Percentiles rank a stretch among this genome's conserved stretches.
Evolutionary conservation across 2,888 invertebrate genomes (phyloP).

Genomic region (Stenichneumon culpator): DNA sequence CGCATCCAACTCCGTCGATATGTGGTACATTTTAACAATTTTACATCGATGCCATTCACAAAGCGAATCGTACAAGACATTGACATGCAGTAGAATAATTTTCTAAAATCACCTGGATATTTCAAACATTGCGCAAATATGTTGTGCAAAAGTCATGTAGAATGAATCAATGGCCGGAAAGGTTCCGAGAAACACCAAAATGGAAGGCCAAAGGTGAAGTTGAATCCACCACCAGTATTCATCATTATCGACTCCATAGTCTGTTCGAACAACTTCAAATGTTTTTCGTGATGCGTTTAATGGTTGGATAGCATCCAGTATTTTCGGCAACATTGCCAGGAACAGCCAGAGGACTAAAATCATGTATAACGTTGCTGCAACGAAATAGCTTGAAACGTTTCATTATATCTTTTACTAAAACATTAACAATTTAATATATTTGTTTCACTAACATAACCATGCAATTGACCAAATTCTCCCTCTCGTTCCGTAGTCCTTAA

Average conservation of each 20-base stretch:
- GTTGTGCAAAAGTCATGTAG: conserved; percentile 3
- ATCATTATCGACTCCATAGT: conserved; percentile 8
- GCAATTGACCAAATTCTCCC: neutral
- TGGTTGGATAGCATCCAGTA: neutral
- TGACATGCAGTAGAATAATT: neutral
- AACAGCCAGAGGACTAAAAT: neutral
- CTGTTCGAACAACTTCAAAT: neutral
- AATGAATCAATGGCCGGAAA: neutral
- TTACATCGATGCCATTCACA: neutral
- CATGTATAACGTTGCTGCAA: neutral
- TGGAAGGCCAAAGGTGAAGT: neutral
- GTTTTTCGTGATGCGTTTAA: neutral
- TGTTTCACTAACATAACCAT: neutral
- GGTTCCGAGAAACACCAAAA: neutral
- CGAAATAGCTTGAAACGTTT: neutral
- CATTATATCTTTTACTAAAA: neutral
- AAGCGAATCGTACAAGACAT: neutral
- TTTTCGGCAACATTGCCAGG: neutral
- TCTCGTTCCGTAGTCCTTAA: neutral
- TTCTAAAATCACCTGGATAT: conserved; percentile 9
- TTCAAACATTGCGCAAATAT: conserved; percentile 19
- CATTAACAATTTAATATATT: neutral
- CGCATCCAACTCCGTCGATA: too few species aligned
- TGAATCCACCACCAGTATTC: conserved; percentile 4
- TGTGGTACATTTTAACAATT: neutral